A percentile compares a stretch with the other conserved stretches of the same genome.
Evolutionary conservation across 2,888 invertebrate genomes (phyloP).

Genomic region (Dioctria linearis): DNA sequence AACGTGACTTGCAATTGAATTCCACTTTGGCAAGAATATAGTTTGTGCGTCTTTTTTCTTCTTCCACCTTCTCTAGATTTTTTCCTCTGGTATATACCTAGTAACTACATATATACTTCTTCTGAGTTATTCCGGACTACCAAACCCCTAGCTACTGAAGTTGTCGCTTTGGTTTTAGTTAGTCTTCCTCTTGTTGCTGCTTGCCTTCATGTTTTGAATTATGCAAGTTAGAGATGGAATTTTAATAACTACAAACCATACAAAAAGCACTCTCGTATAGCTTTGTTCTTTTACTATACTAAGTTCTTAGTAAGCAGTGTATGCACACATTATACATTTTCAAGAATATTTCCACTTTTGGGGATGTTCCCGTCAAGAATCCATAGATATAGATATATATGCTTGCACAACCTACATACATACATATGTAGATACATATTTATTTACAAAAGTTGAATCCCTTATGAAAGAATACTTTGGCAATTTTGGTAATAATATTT

Average conservation of each 20-base stretch:
- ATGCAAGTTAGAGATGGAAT: constrained; percentile 25
- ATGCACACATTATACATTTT: too few relatives aligned
- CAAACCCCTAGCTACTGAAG: background rate
- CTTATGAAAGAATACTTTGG: too few relatives aligned
- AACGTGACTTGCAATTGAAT: constrained; percentile 49
- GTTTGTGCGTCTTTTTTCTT: background rate
- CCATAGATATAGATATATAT: too few relatives aligned
- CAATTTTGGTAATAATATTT: too few relatives aligned
- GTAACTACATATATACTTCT: background rate
- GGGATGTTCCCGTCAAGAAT: too few relatives aligned
- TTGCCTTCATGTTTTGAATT: constrained; percentile 23
- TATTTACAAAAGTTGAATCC: too few relatives aligned
- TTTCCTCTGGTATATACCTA: background rate
- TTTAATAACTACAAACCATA: constrained; percentile 27
- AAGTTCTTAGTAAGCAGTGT: too few relatives aligned
- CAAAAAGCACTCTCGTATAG: background rate
- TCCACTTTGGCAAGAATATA: background rate
- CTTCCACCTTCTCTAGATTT: background rate
- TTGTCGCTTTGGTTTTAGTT: constrained; percentile 8
- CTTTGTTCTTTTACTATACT: too few relatives aligned
- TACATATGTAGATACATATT: too few relatives aligned
- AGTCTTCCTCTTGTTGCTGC: constrained; percentile 23
- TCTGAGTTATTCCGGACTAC: background rate
- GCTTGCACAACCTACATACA: too few relatives aligned
- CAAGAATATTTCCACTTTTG: too few relatives aligned